phyloP scores from a whole-genome alignment of 2,888 invertebrate species.

The Spilosoma lubricipeda region DNA sequence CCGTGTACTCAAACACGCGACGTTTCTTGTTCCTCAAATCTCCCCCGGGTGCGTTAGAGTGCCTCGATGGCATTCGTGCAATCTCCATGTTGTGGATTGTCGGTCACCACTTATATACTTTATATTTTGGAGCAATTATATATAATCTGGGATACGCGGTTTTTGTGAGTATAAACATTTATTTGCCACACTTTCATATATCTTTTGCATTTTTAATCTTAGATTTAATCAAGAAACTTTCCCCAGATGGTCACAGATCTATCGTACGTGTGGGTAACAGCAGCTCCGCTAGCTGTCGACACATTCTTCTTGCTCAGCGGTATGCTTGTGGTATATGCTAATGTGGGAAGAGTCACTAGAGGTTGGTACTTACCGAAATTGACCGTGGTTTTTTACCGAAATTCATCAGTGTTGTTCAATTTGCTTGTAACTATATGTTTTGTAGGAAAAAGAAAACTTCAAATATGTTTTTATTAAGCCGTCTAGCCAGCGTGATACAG shows the following conservation, averaged over 20 bases:
- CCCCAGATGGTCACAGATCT: constrained; percentile 64
- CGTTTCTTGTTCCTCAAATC: constrained; percentile 68
- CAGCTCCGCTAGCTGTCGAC: constrained; percentile 85
- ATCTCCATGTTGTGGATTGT: constrained; percentile 82
- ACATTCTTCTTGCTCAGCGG: constrained; percentile 89
- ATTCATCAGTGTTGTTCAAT: too few species aligned
- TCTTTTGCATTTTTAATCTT: not conserved
- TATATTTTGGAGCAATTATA: constrained; percentile 57
- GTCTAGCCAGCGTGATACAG: too few species aligned
- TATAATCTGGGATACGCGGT: constrained; percentile 58
- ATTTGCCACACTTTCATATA: too few species aligned
- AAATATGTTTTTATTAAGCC: too few species aligned
- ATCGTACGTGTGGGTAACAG: constrained; percentile 69
- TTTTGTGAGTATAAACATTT: constrained; percentile 45
- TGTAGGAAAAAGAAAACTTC: too few species aligned
- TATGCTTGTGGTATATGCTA: constrained; percentile 81
- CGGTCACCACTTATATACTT: constrained; percentile 70
- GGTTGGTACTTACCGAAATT: constrained; percentile 47
- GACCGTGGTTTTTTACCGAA: too few species aligned
- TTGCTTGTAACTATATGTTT: too few species aligned
- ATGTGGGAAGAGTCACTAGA: constrained; percentile 64
- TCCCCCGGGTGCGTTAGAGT: constrained; percentile 66
- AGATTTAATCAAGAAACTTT: not conserved
- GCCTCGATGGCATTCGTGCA: constrained; percentile 76
- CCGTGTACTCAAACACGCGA: constrained; percentile 73